These are phyloP conservation scores for Nycticebus coucang DNA, from an alignment of 2,113 vertebrate species.

Conservation along the genomic window DNA sequence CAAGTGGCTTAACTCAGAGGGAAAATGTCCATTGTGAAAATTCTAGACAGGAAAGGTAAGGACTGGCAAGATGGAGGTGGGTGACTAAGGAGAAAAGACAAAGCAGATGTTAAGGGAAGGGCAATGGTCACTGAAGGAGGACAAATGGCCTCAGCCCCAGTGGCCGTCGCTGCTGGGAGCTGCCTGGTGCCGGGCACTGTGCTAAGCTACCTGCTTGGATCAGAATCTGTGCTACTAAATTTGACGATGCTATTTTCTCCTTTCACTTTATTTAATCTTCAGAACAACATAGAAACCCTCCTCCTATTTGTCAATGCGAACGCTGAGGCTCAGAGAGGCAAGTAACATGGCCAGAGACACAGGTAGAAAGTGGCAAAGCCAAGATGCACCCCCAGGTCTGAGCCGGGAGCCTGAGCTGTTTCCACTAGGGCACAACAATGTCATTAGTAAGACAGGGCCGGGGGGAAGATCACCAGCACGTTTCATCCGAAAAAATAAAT, in stretches of 20 bases:
- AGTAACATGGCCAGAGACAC: background rate
- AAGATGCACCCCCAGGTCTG: fast-evolving
- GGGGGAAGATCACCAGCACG: fast-evolving
- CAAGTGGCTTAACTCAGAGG: background rate
- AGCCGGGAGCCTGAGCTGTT: background rate
- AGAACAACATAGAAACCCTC: background rate
- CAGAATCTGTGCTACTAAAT: too few relatives aligned
- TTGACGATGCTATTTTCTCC: fast-evolving
- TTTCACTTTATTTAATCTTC: background rate
- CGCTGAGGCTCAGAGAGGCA: background rate
- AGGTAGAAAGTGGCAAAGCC: background rate
- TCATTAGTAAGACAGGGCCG: fast-evolving
- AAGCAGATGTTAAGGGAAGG: background rate
- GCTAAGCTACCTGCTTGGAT: fast-evolving
- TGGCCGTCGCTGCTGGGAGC: fast-evolving
- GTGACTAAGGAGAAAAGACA: background rate
- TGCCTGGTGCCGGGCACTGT: fast-evolving
- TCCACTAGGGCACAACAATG: fast-evolving
- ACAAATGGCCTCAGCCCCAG: background rate
- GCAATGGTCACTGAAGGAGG: background rate
- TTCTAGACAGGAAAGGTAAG: background rate
- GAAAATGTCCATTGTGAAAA: background rate
- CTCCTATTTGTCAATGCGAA: fast-evolving
- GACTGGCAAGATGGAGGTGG: background rate
- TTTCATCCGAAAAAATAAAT: background rate